Percentiles rank a stretch among this genome's conserved stretches.
Evolutionary conservation across 2,113 vertebrate genomes (phyloP).

Genomic region (Tauraco erythrolophus): DNA sequence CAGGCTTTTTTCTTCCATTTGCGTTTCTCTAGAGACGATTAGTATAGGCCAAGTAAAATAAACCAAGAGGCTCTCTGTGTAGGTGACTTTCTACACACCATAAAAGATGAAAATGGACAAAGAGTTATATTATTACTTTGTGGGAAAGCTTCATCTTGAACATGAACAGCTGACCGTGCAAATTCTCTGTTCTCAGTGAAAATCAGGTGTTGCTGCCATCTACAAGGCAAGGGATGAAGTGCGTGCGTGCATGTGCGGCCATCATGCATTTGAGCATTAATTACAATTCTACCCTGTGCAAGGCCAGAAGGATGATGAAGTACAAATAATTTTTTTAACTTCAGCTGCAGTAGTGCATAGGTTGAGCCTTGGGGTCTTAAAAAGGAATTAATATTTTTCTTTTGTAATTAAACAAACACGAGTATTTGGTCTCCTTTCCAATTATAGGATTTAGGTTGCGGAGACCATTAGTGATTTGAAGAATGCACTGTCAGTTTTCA

Average conservation of each 20-base stretch:
- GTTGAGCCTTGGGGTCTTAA: not conserved
- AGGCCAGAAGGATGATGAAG: not conserved
- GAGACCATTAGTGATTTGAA: not conserved
- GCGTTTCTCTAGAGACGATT: not conserved
- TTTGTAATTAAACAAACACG: not conserved
- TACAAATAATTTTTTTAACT: not conserved
- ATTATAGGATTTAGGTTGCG: not conserved
- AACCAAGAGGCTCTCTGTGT: not conserved
- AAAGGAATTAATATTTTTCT: not conserved
- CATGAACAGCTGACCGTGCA: not conserved
- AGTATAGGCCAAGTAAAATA: not conserved
- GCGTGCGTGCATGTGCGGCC: fast-evolving
- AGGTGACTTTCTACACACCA: not conserved
- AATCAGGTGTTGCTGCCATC: not conserved
- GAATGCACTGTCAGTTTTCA: not conserved
- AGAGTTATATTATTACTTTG: not conserved
- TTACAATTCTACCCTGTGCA: not conserved
- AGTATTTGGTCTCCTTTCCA: not conserved
- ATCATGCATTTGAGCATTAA: not conserved
- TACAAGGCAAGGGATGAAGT: not conserved
- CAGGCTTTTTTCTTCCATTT: not conserved
- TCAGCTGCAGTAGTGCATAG: not conserved
- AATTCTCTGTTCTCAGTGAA: not conserved
- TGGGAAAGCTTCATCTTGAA: not conserved
- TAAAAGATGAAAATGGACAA: not conserved